Evolutionary conservation across 2,113 vertebrate species (phyloP).

Genomic region (Ptilorrhoa leucosticta): DNA sequence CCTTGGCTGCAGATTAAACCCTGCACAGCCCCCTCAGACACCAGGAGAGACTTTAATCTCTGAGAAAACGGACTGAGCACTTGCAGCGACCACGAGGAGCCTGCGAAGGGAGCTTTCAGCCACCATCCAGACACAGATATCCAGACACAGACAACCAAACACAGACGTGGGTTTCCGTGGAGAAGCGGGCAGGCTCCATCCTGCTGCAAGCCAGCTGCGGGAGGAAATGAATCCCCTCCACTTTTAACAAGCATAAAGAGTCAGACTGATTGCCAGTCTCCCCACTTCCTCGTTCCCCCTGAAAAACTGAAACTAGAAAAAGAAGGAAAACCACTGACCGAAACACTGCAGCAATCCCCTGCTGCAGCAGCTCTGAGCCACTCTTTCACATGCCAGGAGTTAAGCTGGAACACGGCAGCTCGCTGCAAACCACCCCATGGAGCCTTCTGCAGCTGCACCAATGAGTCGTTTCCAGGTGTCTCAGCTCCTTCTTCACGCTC

Average conservation of each 20-base stretch:
- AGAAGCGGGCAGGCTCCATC: not conserved
- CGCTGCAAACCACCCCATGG: not conserved
- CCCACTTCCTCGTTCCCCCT: not conserved
- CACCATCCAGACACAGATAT: rapidly evolving
- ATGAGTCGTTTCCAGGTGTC: rapidly evolving
- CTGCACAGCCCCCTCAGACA: not conserved
- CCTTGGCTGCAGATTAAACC: not conserved
- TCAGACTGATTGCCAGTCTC: not conserved
- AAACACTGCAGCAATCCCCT: not conserved
- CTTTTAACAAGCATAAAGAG: not conserved
- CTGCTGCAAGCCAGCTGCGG: not conserved
- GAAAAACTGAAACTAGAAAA: not conserved
- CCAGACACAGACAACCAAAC: not conserved
- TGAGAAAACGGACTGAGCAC: not conserved
- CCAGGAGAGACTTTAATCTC: not conserved
- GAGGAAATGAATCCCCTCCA: not conserved
- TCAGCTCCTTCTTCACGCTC: not conserved
- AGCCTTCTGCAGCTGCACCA: not conserved
- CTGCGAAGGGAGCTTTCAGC: not conserved
- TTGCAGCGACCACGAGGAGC: rapidly evolving
- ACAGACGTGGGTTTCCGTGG: rapidly evolving
- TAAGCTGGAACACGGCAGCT: not conserved
- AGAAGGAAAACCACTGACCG: not conserved
- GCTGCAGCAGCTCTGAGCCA: not conserved
- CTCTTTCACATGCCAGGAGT: not conserved